Percentiles rank a stretch among this genome's conserved stretches.
Conservation (phyloP, 64 coral and sea anemone genomes). For the Cladopsammia gracilis region DNA sequence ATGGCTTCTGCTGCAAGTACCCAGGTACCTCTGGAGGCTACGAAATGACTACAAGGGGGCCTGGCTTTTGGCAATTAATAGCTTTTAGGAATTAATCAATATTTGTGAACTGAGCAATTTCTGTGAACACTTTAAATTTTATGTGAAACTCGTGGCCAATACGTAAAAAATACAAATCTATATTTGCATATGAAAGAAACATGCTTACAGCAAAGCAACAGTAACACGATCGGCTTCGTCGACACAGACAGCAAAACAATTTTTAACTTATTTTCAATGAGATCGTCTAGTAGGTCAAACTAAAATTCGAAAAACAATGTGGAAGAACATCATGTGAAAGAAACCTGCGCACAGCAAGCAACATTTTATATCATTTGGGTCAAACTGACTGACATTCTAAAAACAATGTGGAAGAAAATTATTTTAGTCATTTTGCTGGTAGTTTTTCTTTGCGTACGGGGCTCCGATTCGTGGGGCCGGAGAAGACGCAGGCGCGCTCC, state of each 20-base stretch:
- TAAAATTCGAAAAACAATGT: neutral
- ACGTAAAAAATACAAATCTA: no score
- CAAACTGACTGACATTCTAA: neutral
- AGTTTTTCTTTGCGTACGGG: neutral
- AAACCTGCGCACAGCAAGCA: neutral
- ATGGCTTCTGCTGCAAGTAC: neutral
- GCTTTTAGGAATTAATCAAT: neutral
- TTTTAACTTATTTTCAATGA: no score
- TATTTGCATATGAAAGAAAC: neutral
- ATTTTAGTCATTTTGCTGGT: neutral
- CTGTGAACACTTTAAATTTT: no score
- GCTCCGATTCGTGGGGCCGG: no score
- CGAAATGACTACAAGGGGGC: neutral
- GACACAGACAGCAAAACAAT: no score
- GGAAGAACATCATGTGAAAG: neutral
- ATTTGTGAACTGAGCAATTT: neutral
- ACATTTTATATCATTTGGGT: neutral
- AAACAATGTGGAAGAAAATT: neutral
- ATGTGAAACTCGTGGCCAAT: neutral
- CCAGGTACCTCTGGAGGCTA: neutral
- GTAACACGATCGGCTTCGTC: no score
- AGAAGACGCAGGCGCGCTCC: neutral
- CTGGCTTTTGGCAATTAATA: no score
- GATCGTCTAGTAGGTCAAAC: no score
- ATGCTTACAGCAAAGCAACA: neutral